Percentiles rank a stretch among this genome's conserved stretches.
Evolutionary conservation across 2,113 vertebrate genomes (phyloP).

Genomic region (Ahaetulla prasina): DNA sequence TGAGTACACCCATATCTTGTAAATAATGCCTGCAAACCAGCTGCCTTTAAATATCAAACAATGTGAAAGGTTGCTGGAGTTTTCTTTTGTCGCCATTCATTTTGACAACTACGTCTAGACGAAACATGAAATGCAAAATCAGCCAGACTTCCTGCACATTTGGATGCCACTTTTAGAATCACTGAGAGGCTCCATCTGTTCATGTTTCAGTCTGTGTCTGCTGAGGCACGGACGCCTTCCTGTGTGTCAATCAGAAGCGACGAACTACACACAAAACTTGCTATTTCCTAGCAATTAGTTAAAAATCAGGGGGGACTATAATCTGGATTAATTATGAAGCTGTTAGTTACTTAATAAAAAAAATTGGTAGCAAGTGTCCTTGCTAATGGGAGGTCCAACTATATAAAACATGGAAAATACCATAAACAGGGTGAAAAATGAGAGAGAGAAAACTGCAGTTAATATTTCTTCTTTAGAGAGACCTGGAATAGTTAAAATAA

Average conservation of each 20-base stretch:
- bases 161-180: constrained; percentile 45
- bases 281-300: constrained; percentile 41
- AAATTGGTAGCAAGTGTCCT: background rate
- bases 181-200: constrained; percentile 57
- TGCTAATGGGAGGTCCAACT: background rate
- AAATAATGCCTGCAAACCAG: constrained; percentile 20
- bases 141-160: constrained; percentile 36
- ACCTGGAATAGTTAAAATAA: background rate
- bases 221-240: constrained; percentile 39
- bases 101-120: constrained; percentile 37
- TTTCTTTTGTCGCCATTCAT: background rate
- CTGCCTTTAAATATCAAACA: constrained; percentile 30
- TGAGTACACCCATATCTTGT: background rate
- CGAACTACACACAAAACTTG: constrained; percentile 18
- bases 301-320: background rate
- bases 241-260: constrained; percentile 32
- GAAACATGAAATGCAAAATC: constrained; percentile 46
- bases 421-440: background rate
- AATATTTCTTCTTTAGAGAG: background rate
- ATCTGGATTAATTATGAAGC: background rate
- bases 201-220: constrained; percentile 50
- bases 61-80: background rate
- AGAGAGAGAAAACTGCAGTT: background rate
- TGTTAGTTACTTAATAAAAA: background rate
- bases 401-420: background rate